A percentile compares a stretch with the other conserved stretches of the same genome.
Conservation (phyloP, 2,888 invertebrate species). For the Phortica magna region DNA sequence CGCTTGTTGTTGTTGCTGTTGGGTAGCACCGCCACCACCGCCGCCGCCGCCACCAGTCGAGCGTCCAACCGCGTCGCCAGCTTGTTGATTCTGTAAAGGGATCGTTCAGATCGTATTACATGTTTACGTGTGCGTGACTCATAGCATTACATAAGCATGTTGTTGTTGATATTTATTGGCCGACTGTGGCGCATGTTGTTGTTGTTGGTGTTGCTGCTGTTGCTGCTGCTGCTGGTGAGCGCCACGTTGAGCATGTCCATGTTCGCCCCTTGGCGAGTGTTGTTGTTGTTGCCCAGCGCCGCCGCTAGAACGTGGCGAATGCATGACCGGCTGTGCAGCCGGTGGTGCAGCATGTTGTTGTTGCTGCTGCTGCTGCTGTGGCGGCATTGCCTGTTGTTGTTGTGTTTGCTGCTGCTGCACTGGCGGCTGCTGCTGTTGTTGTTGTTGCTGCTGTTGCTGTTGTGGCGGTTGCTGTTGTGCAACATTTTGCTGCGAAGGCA, state of each 20-base stretch:
- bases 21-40: slow-evolving; percentile 30
- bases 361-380: slow-evolving; percentile 34
- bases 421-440: slow-evolving; percentile 34
- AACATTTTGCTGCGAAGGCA: slow-evolving; percentile 17
- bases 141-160: slow-evolving; percentile 54
- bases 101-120: background rate
- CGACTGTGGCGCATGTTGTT: slow-evolving; percentile 28
- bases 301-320: slow-evolving; percentile 6
- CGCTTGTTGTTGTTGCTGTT: slow-evolving; percentile 24
- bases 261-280: slow-evolving; percentile 34
- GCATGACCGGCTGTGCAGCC: slow-evolving; percentile 39
- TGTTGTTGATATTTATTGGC: slow-evolving; percentile 41
- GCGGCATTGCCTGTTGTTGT: slow-evolving; percentile 21
- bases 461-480: slow-evolving; percentile 12
- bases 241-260: slow-evolving; percentile 36
- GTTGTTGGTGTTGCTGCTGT: slow-evolving; percentile 30
- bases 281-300: slow-evolving; percentile 36
- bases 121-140: background rate
- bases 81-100: slow-evolving; percentile 38
- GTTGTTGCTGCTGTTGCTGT: slow-evolving; percentile 38
- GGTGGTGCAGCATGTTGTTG: slow-evolving; percentile 43
- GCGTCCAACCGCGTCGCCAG: slow-evolving; percentile 11
- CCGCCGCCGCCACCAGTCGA: slow-evolving; percentile 23
- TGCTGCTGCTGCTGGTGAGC: slow-evolving; percentile 47
- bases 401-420: slow-evolving; percentile 42